Base-by-base conservation (phyloP, 2,888 invertebrate species). In the Dolomedes plantarius region DNA sequence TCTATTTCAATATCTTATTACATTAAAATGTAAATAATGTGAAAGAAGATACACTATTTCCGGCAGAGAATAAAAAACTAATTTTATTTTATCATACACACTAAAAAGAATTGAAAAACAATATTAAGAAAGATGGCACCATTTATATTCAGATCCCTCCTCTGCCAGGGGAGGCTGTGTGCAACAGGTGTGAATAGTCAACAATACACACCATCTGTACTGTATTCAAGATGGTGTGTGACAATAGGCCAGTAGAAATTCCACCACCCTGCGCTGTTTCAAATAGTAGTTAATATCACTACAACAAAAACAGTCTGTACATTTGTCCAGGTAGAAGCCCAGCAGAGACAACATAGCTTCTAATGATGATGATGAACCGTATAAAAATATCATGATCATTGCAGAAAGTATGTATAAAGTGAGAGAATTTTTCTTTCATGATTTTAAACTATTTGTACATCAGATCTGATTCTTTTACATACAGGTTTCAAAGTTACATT, bases 231-330 rank as follows among this genome's bases (percentile, higher is more conserved):
- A 80, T 64, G 76, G 86, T 80, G 76, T 86, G 86, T 68, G 76
- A 86, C 80, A 86, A 86, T 62, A 86, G 69, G 79, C 80, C 56
- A 79, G 75, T 71, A 73, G 86, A 80, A 86, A 64, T 80, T 86
- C 86, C 86, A 86, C 86, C 86, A 86, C 86, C 86, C 69, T 72
- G 36, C 69, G 39, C 80, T 79, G 78, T 72, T 86, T 86, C 67
- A 50, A 85, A 77, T 71, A 85, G 85, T 85, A 77, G 77, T 77
- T 79, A 86, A 65, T 76, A 86, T 65, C 64, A 86, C 86, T 86
- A 86, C 86, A 86, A 86, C 86, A 86, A 86, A 83, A 86, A 79
- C 86, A 86, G 86, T 86, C 86, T 86, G 86, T 86, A 86, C 86
- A 86, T 69, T 86, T 75, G 80, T 86, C 86, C 75, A 86, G 69